These are phyloP conservation scores for Automeris io DNA, from an alignment of 2,888 invertebrate genomes.

Conservation along the genomic window DNA sequence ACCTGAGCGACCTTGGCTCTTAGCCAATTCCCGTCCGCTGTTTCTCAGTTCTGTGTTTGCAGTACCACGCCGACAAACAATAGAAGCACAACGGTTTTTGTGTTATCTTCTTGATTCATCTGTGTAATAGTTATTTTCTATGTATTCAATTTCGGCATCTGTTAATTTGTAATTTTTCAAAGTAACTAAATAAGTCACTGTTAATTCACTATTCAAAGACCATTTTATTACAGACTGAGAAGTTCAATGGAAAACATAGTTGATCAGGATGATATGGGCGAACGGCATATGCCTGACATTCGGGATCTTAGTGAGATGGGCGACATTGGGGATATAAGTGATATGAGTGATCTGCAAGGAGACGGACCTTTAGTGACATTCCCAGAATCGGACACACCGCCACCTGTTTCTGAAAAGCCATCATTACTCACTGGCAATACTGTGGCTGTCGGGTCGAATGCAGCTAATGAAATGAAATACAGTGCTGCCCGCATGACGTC, in stretches of 20 bases:
- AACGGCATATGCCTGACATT: slow-evolving; percentile 64
- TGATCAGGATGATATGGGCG: slow-evolving; percentile 76
- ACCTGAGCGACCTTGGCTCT: slow-evolving; percentile 72
- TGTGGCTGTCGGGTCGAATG: slow-evolving; percentile 49
- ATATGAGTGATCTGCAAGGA: slow-evolving; percentile 59
- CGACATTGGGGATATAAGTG: slow-evolving; percentile 69
- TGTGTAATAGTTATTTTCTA: not conserved
- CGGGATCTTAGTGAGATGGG: slow-evolving; percentile 69
- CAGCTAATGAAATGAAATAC: slow-evolving; percentile 85
- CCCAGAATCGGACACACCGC: slow-evolving; percentile 87
- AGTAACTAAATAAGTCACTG: not conserved
- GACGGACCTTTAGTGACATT: slow-evolving; percentile 87
- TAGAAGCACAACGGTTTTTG: slow-evolving; percentile 55
- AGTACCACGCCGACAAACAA: slow-evolving; percentile 71
- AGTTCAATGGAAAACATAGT: slow-evolving; percentile 88
- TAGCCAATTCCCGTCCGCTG: slow-evolving; percentile 63
- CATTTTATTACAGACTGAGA: slow-evolving; percentile 71
- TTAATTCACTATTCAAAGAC: not conserved
- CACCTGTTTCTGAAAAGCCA: slow-evolving; percentile 69
- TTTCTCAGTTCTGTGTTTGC: slow-evolving; percentile 59
- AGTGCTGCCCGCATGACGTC: slow-evolving; percentile 90
- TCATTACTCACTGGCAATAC: slow-evolving; percentile 62
- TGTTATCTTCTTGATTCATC: not conserved
- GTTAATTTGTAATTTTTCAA: not conserved
- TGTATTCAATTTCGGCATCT: not conserved